Percentiles rank a stretch among this genome's conserved stretches.
phyloP scores from a whole-genome alignment of 1,140 invertebrate genomes.

The Popillia japonica region DNA sequence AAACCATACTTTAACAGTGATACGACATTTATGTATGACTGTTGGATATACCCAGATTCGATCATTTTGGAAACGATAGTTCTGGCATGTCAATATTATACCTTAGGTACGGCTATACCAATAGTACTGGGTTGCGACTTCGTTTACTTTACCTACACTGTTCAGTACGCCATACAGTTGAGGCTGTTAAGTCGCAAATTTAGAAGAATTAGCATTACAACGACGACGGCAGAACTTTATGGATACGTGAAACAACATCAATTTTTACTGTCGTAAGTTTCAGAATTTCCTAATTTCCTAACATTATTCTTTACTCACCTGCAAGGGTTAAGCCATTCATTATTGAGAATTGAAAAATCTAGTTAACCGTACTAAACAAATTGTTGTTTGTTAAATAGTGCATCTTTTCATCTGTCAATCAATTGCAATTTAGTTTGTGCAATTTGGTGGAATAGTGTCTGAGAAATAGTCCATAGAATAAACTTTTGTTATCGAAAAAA shows the following conservation, averaged over 20 bases:
- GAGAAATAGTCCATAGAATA: no score
- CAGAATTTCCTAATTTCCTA: no score
- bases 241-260: neutral
- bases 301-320: no score
- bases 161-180: neutral
- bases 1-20: neutral
- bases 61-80: slow-evolving; percentile 5
- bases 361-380: no score
- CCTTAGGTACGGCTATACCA: neutral
- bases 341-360: no score
- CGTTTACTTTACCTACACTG: neutral
- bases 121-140: neutral
- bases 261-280: neutral
- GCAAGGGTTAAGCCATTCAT: no score
- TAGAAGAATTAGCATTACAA: neutral
- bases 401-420: no score
- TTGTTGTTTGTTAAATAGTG: no score
- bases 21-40: neutral
- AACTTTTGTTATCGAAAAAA: no score
- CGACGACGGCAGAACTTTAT: neutral
- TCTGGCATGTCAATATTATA: neutral
- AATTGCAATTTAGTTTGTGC: no score
- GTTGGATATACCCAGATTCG: slow-evolving; percentile 4
- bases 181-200: neutral
- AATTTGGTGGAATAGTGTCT: no score